Evolutionary conservation across 2,113 vertebrate genomes (phyloP), one percentile per base, ranked within the genome.

Genomic region (Tyrannus savana): DNA sequence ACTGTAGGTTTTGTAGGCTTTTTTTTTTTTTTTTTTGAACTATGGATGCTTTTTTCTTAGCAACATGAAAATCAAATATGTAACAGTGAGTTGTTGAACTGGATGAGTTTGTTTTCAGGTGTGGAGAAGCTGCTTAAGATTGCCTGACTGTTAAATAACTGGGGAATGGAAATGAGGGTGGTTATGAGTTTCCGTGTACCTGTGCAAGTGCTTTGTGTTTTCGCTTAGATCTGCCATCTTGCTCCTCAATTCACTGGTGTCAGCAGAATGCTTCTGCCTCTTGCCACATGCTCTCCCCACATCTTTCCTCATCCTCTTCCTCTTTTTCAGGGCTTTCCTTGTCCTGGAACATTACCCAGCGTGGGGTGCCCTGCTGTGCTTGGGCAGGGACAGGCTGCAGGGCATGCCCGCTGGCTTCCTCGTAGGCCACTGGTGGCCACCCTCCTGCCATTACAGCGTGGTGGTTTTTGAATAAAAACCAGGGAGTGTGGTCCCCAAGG

Each of bases 371-470:
- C n/a, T 52, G 62, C 72, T 18, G 22, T 24, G 31, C 41, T 18
- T 5, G 6, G 6, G 17, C 0, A 0, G 16, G 31, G 25, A 11
- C 2, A 13, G 31, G 62, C 77, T 27, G 31, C 14, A 24, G 50
- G 19, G 7, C 10, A 1, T 53, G 24, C 42, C 24, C 35, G 42
- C 27, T 0, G 0, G 3, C 39, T 28, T 31, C 8, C 25, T 73
- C 2, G 0, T 4, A 35, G 3, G 0, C 44, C 23, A n/a, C 62
- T 21, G 44, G 6, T 37, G 46, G 23, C 37, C 3, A 3, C 28
- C 19, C 35, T 44, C 15, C 28, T 41, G 67, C 55, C 4, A 3
- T 21, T 50, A 28, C 50, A 3, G 0, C 23, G 17, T 39, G 11
- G 12, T 7, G 5, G 11, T 14, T 44, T 50, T 46, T 63, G 44